Conservation (phyloP, 2,888 invertebrate genomes). For the Hartigia nigra region DNA sequence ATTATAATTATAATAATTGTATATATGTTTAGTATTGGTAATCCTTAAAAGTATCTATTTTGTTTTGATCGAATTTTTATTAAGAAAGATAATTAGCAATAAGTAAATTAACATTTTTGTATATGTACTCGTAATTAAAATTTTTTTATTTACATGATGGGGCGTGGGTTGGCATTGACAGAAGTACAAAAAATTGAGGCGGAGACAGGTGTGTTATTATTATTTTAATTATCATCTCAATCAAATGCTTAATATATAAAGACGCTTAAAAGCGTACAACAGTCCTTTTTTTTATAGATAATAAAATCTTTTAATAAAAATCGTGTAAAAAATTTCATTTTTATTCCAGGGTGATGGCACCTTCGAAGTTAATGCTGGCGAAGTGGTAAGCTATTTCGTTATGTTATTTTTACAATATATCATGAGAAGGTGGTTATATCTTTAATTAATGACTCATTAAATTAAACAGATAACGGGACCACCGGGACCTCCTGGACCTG, state of each 20-base stretch:
- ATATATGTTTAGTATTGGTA: background rate
- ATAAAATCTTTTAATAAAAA: background rate
- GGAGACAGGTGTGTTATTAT: conserved; percentile 75
- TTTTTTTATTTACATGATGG: conserved; percentile 51
- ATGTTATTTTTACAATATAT: background rate
- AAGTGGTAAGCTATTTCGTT: conserved; percentile 72
- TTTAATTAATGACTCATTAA: conserved; percentile 10
- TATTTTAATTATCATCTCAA: conserved; percentile 22
- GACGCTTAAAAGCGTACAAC: background rate
- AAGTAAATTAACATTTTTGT: background rate
- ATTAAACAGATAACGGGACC: conserved; percentile 70
- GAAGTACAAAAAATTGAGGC: conserved; percentile 87
- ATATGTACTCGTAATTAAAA: background rate
- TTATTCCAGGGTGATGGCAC: conserved; percentile 82
- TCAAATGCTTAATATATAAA: background rate
- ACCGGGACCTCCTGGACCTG: conserved; percentile 82
- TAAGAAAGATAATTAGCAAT: background rate
- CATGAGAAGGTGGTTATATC: background rate
- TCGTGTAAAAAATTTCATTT: conserved; percentile 13
- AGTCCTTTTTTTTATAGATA: background rate
- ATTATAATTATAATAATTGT: background rate
- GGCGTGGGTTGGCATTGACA: conserved; percentile 60
- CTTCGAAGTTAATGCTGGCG: conserved; percentile 79
- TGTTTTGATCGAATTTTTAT: no score
- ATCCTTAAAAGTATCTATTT: no score